These are phyloP conservation scores for Saccostrea glomerata DNA, from an alignment of 1,140 invertebrate genomes.

Conservation along the genomic window DNA sequence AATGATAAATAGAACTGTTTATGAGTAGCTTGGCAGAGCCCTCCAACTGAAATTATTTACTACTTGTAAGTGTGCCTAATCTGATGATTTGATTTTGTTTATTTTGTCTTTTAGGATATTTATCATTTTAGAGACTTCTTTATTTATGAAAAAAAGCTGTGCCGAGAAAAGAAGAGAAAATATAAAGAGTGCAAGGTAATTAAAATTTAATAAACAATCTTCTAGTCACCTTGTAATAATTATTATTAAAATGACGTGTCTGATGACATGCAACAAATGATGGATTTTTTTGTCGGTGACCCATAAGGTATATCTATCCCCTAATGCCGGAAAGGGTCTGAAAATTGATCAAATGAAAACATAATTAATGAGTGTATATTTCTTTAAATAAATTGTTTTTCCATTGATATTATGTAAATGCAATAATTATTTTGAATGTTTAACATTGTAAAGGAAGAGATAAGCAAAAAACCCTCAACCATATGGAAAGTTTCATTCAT, in stretches of 20 bases:
- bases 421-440: background rate
- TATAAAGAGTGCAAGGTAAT: background rate
- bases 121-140: background rate
- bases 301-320: background rate
- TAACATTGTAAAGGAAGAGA: background rate
- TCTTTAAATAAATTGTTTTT: background rate
- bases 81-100: background rate
- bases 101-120: background rate
- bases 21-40: no score
- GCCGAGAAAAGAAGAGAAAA: background rate
- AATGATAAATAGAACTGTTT: no score
- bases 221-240: background rate
- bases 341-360: slow-evolving; percentile 23
- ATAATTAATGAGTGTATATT: slow-evolving; percentile 23
- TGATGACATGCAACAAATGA: slow-evolving; percentile 1
- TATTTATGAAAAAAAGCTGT: background rate
- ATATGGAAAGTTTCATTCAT: background rate
- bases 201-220: background rate
- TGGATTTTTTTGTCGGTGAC: background rate
- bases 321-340: slow-evolving; percentile 3
- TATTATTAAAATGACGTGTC: slow-evolving; percentile 16
- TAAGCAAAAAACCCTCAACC: background rate
- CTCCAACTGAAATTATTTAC: no score
- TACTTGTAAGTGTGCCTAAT: no score
- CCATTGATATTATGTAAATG: background rate